Evolutionary conservation across 2,888 invertebrate species (phyloP).

Genomic region (Cenopis cana): DNA sequence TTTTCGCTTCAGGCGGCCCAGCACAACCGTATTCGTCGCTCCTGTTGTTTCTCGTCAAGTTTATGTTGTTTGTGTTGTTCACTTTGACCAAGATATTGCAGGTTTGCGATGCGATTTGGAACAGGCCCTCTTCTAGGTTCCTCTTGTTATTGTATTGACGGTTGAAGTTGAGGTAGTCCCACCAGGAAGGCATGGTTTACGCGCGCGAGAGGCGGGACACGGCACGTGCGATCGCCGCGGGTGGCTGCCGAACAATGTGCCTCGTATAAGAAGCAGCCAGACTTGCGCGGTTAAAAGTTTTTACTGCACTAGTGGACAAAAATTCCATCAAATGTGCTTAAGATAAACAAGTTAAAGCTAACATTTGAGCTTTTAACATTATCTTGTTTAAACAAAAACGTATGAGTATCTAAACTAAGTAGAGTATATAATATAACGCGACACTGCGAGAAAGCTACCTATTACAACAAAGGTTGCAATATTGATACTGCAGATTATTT

Average conservation of each 20-base stretch:
- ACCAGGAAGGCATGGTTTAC: constrained; percentile 84
- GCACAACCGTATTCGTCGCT: constrained; percentile 86
- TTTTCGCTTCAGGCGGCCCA: constrained; percentile 72
- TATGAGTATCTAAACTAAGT: too few relatives aligned
- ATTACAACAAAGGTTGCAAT: neutral
- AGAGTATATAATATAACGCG: too few relatives aligned
- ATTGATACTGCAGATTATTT: neutral
- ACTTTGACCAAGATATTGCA: constrained; percentile 91
- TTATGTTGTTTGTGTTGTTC: constrained; percentile 90
- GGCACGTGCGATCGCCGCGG: constrained; percentile 54
- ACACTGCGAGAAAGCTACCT: neutral
- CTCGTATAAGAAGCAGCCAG: constrained; percentile 47
- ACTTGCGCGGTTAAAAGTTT: constrained; percentile 74
- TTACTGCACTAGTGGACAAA: constrained; percentile 47
- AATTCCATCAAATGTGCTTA: neutral
- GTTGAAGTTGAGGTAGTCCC: constrained; percentile 85
- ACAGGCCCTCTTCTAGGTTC: constrained; percentile 90
- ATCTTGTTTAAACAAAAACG: neutral
- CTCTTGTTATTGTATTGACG: constrained; percentile 83
- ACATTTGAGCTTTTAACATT: neutral
- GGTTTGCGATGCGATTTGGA: constrained; percentile 92
- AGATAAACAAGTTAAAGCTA: constrained; percentile 17
- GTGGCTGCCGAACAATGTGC: constrained; percentile 57
- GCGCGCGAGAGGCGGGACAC: constrained; percentile 47
- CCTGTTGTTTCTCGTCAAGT: constrained; percentile 86